These are phyloP conservation scores for Darevskia mixta DNA, from an alignment of 2,797 vertebrate species.

Conservation along the genomic window DNA sequence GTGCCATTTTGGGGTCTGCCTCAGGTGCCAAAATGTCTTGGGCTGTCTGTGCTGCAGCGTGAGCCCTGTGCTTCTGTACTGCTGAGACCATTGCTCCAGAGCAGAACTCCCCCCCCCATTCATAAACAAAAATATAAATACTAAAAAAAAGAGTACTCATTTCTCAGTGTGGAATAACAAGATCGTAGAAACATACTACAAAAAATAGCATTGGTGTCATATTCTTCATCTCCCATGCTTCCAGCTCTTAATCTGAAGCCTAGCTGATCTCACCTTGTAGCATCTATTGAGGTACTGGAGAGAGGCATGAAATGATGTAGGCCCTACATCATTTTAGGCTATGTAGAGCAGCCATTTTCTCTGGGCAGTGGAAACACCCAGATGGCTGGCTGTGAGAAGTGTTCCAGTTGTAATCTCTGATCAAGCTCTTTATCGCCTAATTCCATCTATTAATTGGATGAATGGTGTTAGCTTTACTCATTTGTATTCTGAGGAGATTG, in stretches of 20 bases:
- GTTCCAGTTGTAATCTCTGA: conserved; percentile 2
- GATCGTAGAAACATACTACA: not conserved
- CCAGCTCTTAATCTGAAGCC: not conserved
- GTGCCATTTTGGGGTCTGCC: too few relatives aligned
- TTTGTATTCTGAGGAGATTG: conserved; percentile 1
- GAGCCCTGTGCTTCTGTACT: too few relatives aligned
- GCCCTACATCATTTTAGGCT: too few relatives aligned
- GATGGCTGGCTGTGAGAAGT: not conserved
- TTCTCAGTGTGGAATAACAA: not conserved
- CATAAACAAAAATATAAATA: too few relatives aligned
- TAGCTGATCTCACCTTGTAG: not conserved
- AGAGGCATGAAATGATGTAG: not conserved
- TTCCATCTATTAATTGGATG: conserved; percentile 16
- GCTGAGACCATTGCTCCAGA: too few relatives aligned
- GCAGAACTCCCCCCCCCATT: too few relatives aligned
- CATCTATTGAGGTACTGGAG: not conserved
- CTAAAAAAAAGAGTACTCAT: not conserved
- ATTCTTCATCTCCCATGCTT: not conserved
- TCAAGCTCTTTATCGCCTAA: conserved; percentile 7
- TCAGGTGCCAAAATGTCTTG: too few relatives aligned
- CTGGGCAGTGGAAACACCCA: not conserved
- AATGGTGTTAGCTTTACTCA: not conserved
- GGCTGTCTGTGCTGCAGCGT: too few relatives aligned
- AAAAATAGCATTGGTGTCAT: not conserved
- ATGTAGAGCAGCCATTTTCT: not conserved